Evolutionary conservation across 2,797 vertebrate species (phyloP).

Genomic region (Sebastes kiyomatsui): DNA sequence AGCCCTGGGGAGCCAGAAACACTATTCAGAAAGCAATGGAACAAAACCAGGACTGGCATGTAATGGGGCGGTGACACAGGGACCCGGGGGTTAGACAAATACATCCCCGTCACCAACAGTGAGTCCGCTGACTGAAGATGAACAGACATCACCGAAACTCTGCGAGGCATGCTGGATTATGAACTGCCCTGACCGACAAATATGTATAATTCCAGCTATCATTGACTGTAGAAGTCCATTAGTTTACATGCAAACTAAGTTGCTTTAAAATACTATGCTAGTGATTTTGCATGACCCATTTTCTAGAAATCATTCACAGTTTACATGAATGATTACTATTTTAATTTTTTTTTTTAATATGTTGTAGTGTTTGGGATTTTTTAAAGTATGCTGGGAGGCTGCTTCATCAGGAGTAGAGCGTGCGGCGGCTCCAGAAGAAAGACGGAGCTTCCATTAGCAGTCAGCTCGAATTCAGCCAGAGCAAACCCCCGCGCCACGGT

Average conservation of each 20-base stretch:
- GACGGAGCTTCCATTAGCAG: too few species aligned
- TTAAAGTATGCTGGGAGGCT: background rate
- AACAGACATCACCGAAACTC: slow-evolving; percentile 8
- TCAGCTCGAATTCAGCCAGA: too few species aligned
- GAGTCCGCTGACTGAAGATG: slow-evolving; percentile 17
- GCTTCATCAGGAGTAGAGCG: too few species aligned
- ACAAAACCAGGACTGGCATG: slow-evolving; percentile 54
- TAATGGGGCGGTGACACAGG: slow-evolving; percentile 40
- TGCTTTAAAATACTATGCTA: background rate
- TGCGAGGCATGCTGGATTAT: background rate
- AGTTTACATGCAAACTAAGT: background rate
- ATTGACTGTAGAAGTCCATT: background rate
- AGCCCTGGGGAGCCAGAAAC: slow-evolving; percentile 55
- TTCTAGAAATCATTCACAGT: background rate
- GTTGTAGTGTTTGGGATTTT: background rate
- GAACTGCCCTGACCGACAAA: background rate
- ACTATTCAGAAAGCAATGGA: slow-evolving; percentile 47
- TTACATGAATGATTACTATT: background rate
- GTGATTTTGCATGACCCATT: background rate
- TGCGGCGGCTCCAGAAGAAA: too few species aligned
- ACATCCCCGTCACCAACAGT: slow-evolving; percentile 12
- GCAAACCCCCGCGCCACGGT: too few species aligned
- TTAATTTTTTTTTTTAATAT: background rate
- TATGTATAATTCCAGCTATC: background rate
- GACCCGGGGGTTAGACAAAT: slow-evolving; percentile 45